A percentile compares a stretch with the other conserved stretches of the same genome.
Conservation (phyloP, 1,140 invertebrate species). For the Hylaeus anthracinus region DNA sequence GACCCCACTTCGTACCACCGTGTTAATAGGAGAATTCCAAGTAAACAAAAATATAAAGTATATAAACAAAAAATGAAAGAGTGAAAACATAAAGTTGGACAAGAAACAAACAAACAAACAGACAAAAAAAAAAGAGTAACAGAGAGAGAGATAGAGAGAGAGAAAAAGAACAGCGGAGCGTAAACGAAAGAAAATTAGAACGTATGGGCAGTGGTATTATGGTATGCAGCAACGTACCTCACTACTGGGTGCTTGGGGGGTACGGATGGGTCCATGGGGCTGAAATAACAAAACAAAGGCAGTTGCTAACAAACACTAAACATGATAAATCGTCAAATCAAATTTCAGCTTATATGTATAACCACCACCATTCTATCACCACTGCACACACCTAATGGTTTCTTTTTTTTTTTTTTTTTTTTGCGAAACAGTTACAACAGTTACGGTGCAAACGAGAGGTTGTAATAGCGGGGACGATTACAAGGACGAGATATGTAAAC, state of each 20-base stretch:
- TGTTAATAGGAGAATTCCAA: background rate
- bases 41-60: background rate
- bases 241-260: constrained; percentile 82
- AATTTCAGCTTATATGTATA: constrained; percentile 60
- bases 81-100: constrained; percentile 27
- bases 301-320: constrained; percentile 82
- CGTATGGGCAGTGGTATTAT: constrained; percentile 74
- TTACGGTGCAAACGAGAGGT: constrained; percentile 19
- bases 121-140: constrained; percentile 17
- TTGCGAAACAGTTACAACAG: constrained; percentile 23
- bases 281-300: constrained; percentile 85
- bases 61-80: background rate
- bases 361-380: constrained; percentile 67
- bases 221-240: constrained; percentile 83
- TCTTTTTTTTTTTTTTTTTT: no score
- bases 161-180: constrained; percentile 48
- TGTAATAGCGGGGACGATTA: background rate
- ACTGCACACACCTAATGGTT: constrained; percentile 36
- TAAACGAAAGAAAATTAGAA: constrained; percentile 64
- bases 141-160: constrained; percentile 13
- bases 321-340: constrained; percentile 65
- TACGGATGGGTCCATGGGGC: constrained; percentile 84
- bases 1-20: no score
- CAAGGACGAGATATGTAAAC: background rate
- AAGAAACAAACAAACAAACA: constrained; percentile 22